A percentile compares a stretch with the other conserved stretches of the same genome.
Evolutionary conservation across 2,888 invertebrate species (phyloP).

Genomic region (Griposia aprilina): DNA sequence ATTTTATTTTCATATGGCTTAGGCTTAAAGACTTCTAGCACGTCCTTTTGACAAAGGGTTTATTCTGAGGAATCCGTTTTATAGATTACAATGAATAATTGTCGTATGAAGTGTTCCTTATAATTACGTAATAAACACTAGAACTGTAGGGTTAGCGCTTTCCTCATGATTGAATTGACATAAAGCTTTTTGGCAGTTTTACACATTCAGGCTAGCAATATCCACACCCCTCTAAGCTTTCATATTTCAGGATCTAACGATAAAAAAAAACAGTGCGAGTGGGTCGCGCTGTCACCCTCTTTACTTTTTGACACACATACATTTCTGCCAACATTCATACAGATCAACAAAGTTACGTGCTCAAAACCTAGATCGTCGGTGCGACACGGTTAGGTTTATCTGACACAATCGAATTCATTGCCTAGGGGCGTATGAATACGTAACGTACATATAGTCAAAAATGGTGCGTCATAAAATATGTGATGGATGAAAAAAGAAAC

Average conservation of each 20-base stretch:
- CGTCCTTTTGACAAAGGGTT: constrained; percentile 2
- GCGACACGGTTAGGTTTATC: constrained; percentile 86
- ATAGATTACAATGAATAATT: constrained; percentile 4
- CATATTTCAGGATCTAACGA: constrained; percentile 50
- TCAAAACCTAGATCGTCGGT: constrained; percentile 86
- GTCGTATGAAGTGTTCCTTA: neutral
- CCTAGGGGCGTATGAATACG: constrained; percentile 70
- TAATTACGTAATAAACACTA: neutral
- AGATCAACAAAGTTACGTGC: constrained; percentile 82
- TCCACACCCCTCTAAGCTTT: neutral
- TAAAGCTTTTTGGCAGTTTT: neutral
- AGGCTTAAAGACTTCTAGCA: neutral
- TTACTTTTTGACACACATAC: constrained; percentile 81
- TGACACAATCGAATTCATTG: constrained; percentile 76
- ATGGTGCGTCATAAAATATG: constrained; percentile 41
- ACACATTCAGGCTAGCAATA: neutral
- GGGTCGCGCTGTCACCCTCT: constrained; percentile 75
- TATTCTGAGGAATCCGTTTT: neutral
- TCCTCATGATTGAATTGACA: neutral
- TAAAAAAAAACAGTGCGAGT: constrained; percentile 64
- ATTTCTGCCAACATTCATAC: constrained; percentile 78
- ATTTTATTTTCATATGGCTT: constrained; percentile 26
- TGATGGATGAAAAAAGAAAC: constrained; percentile 43
- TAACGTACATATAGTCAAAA: constrained; percentile 46
- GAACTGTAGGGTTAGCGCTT: neutral